Percentiles rank a stretch among this genome's conserved stretches.
Evolutionary conservation across 2,888 invertebrate genomes (phyloP).

Genomic region (Trissolcus brochymenae): DNA sequence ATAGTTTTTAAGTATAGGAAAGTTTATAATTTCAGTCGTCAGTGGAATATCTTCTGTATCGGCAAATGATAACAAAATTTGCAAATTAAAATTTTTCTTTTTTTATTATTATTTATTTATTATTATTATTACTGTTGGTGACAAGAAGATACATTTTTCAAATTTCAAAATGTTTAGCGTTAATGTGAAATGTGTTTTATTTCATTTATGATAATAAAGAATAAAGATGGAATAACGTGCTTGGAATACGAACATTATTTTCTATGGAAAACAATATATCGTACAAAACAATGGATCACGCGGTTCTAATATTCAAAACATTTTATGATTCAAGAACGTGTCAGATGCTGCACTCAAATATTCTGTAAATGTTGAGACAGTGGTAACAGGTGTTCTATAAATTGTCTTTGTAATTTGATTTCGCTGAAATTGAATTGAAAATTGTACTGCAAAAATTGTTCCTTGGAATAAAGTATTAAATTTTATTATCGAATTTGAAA

Average conservation of each 20-base stretch:
- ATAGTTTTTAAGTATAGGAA: background rate
- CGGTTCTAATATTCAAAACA: background rate
- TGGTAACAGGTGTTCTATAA: slow-evolving; percentile 38
- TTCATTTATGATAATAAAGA: too few species aligned
- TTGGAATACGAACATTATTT: too few species aligned
- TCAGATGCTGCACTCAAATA: slow-evolving; percentile 24
- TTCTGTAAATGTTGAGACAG: slow-evolving; percentile 19
- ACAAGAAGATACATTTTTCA: too few species aligned
- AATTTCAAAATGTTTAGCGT: too few species aligned
- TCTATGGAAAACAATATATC: background rate
- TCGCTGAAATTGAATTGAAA: slow-evolving; percentile 9
- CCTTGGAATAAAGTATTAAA: background rate
- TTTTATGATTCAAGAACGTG: slow-evolving; percentile 16
- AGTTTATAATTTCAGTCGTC: background rate
- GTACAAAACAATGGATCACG: background rate
- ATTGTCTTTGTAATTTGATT: slow-evolving; percentile 28
- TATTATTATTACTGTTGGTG: too few species aligned
- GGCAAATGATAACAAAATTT: slow-evolving; percentile 25
- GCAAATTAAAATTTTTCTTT: background rate
- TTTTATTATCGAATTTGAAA: background rate
- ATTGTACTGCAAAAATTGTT: slow-evolving; percentile 9
- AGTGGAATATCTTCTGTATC: slow-evolving; percentile 27
- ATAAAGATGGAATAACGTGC: too few species aligned
- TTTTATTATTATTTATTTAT: too few species aligned
- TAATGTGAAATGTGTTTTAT: too few species aligned